Evolutionary conservation across 2,113 vertebrate species (phyloP).

Genomic region (Lepidothrix coronata): DNA sequence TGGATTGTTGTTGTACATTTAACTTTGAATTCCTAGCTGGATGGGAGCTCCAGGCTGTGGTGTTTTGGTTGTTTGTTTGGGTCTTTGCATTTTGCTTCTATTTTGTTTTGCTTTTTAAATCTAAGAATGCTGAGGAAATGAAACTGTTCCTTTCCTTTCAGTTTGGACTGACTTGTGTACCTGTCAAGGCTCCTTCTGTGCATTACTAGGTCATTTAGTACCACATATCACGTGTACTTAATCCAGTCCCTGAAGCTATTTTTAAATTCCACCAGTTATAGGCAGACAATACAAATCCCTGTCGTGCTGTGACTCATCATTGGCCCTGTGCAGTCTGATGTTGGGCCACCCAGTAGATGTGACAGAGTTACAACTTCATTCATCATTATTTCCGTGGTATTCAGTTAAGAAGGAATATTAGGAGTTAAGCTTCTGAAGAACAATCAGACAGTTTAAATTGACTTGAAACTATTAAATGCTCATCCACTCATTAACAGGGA

Average conservation of each 20-base stretch:
- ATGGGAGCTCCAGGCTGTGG: background rate
- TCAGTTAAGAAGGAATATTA: background rate
- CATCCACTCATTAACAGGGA: background rate
- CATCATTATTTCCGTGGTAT: background rate
- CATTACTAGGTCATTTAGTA: background rate
- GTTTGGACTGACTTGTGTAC: background rate
- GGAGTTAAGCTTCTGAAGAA: background rate
- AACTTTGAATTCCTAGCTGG: background rate
- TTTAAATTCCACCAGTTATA: background rate
- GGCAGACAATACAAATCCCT: background rate
- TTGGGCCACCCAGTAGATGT: background rate
- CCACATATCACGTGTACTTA: background rate
- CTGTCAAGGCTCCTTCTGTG: background rate
- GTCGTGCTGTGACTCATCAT: background rate
- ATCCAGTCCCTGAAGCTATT: background rate
- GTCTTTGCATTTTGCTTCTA: background rate
- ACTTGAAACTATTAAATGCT: background rate
- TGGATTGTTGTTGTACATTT: background rate
- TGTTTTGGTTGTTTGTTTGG: background rate
- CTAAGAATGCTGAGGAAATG: background rate
- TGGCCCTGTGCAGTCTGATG: background rate
- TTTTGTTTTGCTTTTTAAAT: background rate
- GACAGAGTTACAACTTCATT: background rate
- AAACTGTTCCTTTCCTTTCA: background rate
- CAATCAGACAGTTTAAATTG: background rate